Conservation (phyloP, 1,140 invertebrate species). For the Pinna nobilis region DNA sequence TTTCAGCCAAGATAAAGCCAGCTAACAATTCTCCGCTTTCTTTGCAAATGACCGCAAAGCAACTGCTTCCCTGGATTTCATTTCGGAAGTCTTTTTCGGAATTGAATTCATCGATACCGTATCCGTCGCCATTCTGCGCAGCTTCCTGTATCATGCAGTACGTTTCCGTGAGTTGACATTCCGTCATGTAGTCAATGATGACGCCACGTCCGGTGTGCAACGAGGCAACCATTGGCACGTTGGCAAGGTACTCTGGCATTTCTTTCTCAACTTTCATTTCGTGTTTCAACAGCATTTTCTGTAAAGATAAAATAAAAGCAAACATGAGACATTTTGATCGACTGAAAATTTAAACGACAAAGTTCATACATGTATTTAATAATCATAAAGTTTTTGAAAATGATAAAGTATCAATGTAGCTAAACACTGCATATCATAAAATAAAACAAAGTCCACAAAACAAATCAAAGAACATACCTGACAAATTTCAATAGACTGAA, state of each 20-base stretch:
- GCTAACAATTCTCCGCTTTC: constrained; percentile 51
- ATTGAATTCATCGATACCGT: constrained; percentile 56
- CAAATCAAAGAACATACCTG: too few species aligned
- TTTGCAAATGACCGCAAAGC: constrained; percentile 48
- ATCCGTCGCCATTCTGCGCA: constrained; percentile 49
- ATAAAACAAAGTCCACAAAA: too few species aligned
- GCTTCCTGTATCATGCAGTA: constrained; percentile 53
- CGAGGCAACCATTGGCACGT: constrained; percentile 38
- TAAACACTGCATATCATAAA: too few species aligned
- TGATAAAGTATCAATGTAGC: too few species aligned
- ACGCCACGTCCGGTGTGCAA: constrained; percentile 45
- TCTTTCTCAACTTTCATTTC: constrained; percentile 1
- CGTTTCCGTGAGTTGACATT: constrained; percentile 46
- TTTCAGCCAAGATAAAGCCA: constrained; percentile 49
- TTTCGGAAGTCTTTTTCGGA: constrained; percentile 52
- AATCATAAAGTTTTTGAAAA: too few species aligned
- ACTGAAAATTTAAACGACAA: too few species aligned
- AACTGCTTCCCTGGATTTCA: constrained; percentile 50
- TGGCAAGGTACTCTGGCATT: not conserved
- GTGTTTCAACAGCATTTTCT: constrained; percentile 8
- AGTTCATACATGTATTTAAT: too few species aligned
- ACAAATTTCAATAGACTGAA: too few species aligned
- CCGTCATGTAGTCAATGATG: constrained; percentile 52
- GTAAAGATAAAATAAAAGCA: too few species aligned
- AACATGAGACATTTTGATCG: too few species aligned